Evolutionary conservation across 2,797 vertebrate genomes (phyloP), one percentile per base, ranked within the genome.

Genomic region (Picus viridis): DNA sequence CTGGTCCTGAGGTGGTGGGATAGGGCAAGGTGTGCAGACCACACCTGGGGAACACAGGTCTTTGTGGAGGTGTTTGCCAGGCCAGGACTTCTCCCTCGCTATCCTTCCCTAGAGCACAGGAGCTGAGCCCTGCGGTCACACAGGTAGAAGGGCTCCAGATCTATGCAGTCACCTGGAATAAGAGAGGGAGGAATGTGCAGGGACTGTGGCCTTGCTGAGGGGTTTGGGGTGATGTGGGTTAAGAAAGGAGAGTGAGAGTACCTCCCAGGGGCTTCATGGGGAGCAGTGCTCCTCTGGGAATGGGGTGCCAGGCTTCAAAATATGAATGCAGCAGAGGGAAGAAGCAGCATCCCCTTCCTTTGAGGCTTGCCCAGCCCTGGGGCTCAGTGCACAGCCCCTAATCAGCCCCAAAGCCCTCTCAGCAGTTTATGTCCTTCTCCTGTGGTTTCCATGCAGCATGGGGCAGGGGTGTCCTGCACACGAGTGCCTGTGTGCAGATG

Each of bases 81-180:
- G 88, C 58, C 61, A 74, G 89, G 80, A 86, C 83, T 88, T 93
- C 80, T 61, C 61, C 17, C 1, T 76, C 1, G 0, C 36, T 76
- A 8, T 36, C 17, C 61, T 32, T 49, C 39, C 59, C 61, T 36
- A 72, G 70, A 72, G n/a, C 47, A 47, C 0, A 5, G 56, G 61
- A 65, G 24, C 59, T 6, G 54, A 88, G 86, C 70, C 56, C 77
- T 0, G 2, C 41, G 74, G 71, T 79, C 68, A 88, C 69, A 67
- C 83, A 92, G 90, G 78, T 80, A 91, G 75, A 62, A 78, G 82
- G 62, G 51, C 88, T 62, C 29, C 13, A 59, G 39, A 39, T 49
- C 90, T 95, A 81, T 3, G 26, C 72, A 54, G 62, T 85, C 94
- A 83, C 47, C 67, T 74, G 86, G 88, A 95, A 93, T 93, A 85